phyloP scores from a whole-genome alignment of 2,888 invertebrate species.

The Pollenia amentaria region DNA sequence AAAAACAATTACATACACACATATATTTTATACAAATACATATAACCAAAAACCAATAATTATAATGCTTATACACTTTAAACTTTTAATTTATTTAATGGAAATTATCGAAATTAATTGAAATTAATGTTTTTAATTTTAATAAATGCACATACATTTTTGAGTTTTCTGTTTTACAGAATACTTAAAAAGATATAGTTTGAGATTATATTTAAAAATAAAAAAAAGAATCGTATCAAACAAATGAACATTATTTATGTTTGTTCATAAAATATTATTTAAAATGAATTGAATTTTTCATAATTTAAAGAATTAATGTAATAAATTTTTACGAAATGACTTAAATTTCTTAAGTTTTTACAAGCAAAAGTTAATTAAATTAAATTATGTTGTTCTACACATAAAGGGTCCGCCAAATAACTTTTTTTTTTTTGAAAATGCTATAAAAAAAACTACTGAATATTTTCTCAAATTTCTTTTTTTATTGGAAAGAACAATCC shows the following conservation, averaged over 20 bases:
- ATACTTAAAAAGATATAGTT: constrained; percentile 45
- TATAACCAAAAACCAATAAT: constrained; percentile 72
- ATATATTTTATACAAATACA: constrained; percentile 19
- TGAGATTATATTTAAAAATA: not conserved
- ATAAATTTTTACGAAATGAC: no score
- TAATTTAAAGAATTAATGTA: constrained; percentile 17
- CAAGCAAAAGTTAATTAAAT: no score
- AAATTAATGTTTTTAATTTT: constrained; percentile 69
- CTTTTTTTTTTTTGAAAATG: no score
- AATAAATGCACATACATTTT: constrained; percentile 65
- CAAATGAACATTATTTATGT: constrained; percentile 33
- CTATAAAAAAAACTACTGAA: no score
- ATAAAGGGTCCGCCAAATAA: no score
- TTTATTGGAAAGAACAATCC: no score
- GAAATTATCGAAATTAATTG: constrained; percentile 75
- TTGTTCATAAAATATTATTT: constrained; percentile 52
- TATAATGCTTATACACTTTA: constrained; percentile 73
- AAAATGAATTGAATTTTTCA: constrained; percentile 10
- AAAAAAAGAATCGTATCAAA: not conserved
- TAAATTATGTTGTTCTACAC: no score
- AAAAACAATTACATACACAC: constrained; percentile 15
- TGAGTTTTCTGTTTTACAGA: constrained; percentile 56
- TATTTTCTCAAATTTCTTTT: no score
- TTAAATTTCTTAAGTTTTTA: no score
- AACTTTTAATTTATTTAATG: constrained; percentile 74